Base-by-base conservation (phyloP, 2,113 vertebrate species). In the Mionectes macconnelli region DNA sequence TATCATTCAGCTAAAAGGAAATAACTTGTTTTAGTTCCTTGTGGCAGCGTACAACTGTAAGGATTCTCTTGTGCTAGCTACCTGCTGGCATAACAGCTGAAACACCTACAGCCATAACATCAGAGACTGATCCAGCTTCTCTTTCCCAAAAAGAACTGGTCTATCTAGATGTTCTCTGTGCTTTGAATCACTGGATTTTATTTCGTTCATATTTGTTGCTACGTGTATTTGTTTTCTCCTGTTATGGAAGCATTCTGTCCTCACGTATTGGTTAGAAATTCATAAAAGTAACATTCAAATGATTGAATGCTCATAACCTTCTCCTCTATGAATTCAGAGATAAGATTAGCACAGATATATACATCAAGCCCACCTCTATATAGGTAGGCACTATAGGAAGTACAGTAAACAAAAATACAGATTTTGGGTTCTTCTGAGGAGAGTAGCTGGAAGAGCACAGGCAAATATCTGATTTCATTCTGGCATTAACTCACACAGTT, bases 391-490 rank as follows among this genome's bases (percentile, higher is more conserved):
- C 55, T 92, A 13, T 17, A 52, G 31, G 28, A 90, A 55, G 8
- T 23, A 18, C 1, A 90, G 64, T 78, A 94, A 89, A 89, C 42
- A 85, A 53, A 89, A 84, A 52, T 37, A 23, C 8, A 76, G 12
- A 39, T 89, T 62, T 81, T 15, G 57, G 13, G 31, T 2, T 72
- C 24, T 47, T 68, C 66, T 90, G 28, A 33, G 45, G 16, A 66
- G 49, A 85, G 35, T 69, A 86, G 57, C 40, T 84, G 89, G 33
- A 84, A 82, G 44, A 84, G 19, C 31, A 76, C 33, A 57, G 75
- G 9, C 37, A 66, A 91, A 77, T 94, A 86, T 64, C 73, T 68
- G 31, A 56, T 93, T 94, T 92, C 73, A 45, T 89, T 93, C 73
- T 95, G 89, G 66, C 68, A 27, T 56, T 82, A 60, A 72, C 64